A percentile compares a stretch with the other conserved stretches of the same genome.
Evolutionary conservation across 2,113 vertebrate genomes (phyloP).

Genomic region (Cyphomyrus plagiostoma): DNA sequence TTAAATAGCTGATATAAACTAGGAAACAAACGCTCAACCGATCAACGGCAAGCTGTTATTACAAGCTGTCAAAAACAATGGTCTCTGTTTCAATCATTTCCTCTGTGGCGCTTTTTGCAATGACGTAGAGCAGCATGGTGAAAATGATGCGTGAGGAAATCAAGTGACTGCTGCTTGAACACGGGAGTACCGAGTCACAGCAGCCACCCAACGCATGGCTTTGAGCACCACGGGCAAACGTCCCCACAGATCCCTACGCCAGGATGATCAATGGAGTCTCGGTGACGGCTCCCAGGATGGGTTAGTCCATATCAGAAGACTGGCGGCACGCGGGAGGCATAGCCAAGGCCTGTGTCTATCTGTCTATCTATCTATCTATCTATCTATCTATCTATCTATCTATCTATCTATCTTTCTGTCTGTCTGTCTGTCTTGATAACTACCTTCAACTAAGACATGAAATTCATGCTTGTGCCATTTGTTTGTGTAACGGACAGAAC

Average conservation of each 20-base stretch:
- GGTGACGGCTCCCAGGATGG: background rate
- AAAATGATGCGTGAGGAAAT: background rate
- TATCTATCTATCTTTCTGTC: too few species aligned
- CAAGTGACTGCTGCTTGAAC: background rate
- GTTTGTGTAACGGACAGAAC: background rate
- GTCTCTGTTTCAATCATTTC: background rate
- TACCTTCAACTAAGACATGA: background rate
- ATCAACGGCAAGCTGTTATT: slow-evolving; percentile 9
- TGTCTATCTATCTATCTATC: too few species aligned
- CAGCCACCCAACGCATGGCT: background rate
- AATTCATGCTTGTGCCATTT: background rate
- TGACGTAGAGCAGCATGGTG: background rate
- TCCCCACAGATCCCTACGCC: background rate
- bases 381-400: too few species aligned
- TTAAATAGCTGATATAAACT: background rate
- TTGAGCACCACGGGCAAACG: background rate
- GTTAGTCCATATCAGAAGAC: background rate
- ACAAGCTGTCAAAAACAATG: background rate
- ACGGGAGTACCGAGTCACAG: background rate
- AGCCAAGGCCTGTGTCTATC: background rate
- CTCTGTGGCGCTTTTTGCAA: background rate
- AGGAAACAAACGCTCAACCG: background rate
- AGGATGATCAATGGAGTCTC: background rate
- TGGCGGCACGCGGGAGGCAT: background rate
- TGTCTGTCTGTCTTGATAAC: background rate